Evolutionary conservation across 2,113 vertebrate genomes (phyloP), one percentile per base, ranked within the genome.

Genomic region (Oreochromis aureus): DNA sequence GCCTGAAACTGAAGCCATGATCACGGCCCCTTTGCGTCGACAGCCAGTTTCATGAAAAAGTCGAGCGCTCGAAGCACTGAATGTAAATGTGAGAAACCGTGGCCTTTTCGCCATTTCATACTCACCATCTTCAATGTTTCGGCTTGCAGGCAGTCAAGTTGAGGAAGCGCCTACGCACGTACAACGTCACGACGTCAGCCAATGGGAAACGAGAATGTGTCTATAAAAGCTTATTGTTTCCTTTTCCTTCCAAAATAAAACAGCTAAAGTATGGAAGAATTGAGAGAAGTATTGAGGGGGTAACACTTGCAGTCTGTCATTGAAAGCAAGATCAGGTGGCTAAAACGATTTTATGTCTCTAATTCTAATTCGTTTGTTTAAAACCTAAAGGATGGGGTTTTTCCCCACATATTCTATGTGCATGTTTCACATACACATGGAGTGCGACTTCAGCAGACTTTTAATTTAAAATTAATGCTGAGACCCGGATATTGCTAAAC

Each of bases 61-160:
- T 8, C 27, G 30, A 12, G 18, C 1, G 30, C 9, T 39, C 19
- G 6, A 84, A 53, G 66, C 4, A 8, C 7, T 3, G 3, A 4
- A 30, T 54, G 8, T 12, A 11, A 83, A 82, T 27, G 11, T 2
- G 18, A 2, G 1, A 87, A 92, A 82, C 22, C 2, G 66, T 16
- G 54, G 18, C 58, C 56, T 86, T 89, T 84, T 84, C 80, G 87
- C 87, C 89, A 63, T 92, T 95, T 94, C 85, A 79, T 90, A 95
- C 96, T 96, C 90, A 96, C 96, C 96, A 96, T 96, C 89, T 95
- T 96, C 85, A 93, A 93, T 93, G 93, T 89, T 88, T 91, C 92
- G 89, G 92, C 85, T 76, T 58, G 83, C 85, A 92, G 80, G 84
- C 55, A 59, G 55, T 59, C 88, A 89, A 88, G 76, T 91, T 93